phyloP scores from a whole-genome alignment of 2,113 vertebrate species.

The Puffinus mauretanicus region DNA sequence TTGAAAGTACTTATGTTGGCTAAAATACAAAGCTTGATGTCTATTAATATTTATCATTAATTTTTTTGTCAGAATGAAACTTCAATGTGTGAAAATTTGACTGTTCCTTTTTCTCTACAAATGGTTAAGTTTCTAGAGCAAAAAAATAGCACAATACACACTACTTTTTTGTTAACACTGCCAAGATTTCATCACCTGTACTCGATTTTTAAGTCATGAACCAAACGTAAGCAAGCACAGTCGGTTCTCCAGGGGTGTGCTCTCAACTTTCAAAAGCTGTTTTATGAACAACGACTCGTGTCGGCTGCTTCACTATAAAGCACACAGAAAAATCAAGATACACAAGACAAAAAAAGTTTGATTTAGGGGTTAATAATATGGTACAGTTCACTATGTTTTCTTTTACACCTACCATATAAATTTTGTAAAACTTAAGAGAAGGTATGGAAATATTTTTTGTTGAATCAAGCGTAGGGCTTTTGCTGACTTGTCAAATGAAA shows the following conservation, averaged over 20 bases:
- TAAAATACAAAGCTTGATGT: conserved; percentile 82
- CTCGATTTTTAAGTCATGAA: conserved; percentile 99
- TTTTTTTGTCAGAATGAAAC: conserved; percentile 80
- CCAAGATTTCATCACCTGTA: conserved; percentile 99
- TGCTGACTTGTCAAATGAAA: conserved; percentile 71
- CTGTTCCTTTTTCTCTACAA: conserved; percentile 84
- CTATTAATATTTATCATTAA: conserved; percentile 87
- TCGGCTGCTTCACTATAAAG: conserved; percentile 99
- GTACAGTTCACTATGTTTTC: conserved; percentile 93
- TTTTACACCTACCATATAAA: conserved; percentile 92
- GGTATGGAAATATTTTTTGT: conserved; percentile 72
- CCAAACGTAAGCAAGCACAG: conserved; percentile 99
- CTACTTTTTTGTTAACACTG: conserved; percentile 93
- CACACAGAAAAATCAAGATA: conserved; percentile 99
- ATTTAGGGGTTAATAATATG: conserved; percentile 96
- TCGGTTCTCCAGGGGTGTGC: conserved; percentile 99
- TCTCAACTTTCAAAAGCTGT: conserved; percentile 99
- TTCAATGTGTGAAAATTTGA: conserved; percentile 82
- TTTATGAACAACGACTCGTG: conserved; percentile 99
- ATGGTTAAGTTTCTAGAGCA: conserved; percentile 88
- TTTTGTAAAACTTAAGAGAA: conserved; percentile 78
- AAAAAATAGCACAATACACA: conserved; percentile 99
- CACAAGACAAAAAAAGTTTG: conserved; percentile 99
- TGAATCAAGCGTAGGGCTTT: conserved; percentile 79
- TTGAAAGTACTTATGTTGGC: conserved; percentile 84